A percentile compares a stretch with the other conserved stretches of the same genome.
phyloP scores from a whole-genome alignment of 2,888 invertebrate genomes.

The Apamea crenata region DNA sequence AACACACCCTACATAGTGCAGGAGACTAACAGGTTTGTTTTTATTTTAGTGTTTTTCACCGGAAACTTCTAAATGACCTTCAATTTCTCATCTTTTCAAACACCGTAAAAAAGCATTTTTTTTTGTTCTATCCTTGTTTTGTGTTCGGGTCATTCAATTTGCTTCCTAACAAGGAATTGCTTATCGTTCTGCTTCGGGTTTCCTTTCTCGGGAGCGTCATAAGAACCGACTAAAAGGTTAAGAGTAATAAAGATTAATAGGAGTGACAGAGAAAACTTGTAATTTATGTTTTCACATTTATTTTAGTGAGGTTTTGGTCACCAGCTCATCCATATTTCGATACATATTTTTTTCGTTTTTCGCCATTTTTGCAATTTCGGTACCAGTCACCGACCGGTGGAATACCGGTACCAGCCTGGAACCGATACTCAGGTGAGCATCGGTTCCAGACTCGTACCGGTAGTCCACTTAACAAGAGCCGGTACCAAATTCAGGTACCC shows the following conservation, averaged over 20 bases:
- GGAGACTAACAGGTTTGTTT: slow-evolving; percentile 91
- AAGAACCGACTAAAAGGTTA: not conserved
- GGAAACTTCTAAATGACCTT: not conserved
- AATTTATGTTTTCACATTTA: not conserved
- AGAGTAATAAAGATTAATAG: not conserved
- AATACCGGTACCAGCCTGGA: no score
- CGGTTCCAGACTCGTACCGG: not conserved
- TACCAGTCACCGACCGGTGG: no score
- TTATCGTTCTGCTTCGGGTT: not conserved
- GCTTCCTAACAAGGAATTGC: not conserved
- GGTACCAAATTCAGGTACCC: not conserved
- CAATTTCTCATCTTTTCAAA: not conserved
- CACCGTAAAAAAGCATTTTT: not conserved
- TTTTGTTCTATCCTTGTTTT: not conserved
- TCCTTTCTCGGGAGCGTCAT: not conserved
- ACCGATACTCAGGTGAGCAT: no score
- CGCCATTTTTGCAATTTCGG: no score
- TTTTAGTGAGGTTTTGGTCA: not conserved
- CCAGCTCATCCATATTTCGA: not conserved
- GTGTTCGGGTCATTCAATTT: not conserved
- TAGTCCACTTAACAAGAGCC: not conserved
- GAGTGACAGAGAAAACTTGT: not conserved
- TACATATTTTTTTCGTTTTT: no score
- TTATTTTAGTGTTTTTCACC: not conserved
- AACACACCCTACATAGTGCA: slow-evolving; percentile 95